Percentiles rank a stretch among this genome's conserved stretches.
These are phyloP conservation scores for Orgyia antiqua DNA, from an alignment of 2,888 invertebrate genomes.

Conservation along the genomic window DNA sequence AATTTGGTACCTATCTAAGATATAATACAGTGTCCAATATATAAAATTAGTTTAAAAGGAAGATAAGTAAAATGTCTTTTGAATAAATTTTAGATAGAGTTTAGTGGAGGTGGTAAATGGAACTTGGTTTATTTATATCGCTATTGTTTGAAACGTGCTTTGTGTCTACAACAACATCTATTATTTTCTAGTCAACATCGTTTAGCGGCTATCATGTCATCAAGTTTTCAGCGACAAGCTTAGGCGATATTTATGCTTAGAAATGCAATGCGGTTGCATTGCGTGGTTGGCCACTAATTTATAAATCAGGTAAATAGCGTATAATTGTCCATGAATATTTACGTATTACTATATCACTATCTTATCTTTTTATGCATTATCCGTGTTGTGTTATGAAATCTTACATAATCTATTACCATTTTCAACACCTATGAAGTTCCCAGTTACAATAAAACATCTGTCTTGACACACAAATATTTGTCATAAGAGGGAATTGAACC, in stretches of 20 bases:
- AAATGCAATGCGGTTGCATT: conserved; percentile 33
- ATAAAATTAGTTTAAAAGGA: conserved; percentile 27
- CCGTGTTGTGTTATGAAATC: no score
- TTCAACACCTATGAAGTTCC: no score
- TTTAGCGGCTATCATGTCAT: conserved; percentile 45
- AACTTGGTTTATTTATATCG: conserved; percentile 63
- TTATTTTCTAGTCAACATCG: conserved; percentile 29
- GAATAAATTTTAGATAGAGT: conserved; percentile 33
- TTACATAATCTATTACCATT: no score
- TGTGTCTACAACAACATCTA: conserved; percentile 36
- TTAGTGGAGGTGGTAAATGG: conserved; percentile 50
- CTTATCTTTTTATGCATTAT: no score
- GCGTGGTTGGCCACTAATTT: conserved; percentile 43
- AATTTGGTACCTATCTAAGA: conserved; percentile 11
- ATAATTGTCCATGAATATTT: no score
- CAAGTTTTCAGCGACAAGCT: conserved; percentile 43
- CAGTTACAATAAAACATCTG: no score
- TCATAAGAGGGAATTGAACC: no score
- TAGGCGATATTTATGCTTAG: conserved; percentile 44
- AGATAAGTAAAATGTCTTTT: conserved; percentile 33
- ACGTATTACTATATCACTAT: no score
- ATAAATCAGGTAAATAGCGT: no score
- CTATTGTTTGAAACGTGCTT: conserved; percentile 60
- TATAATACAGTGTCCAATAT: conserved; percentile 31
- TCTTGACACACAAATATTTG: no score